Evolutionary conservation across 2,113 vertebrate species (phyloP).

Genomic region (Crotalus helleri): DNA sequence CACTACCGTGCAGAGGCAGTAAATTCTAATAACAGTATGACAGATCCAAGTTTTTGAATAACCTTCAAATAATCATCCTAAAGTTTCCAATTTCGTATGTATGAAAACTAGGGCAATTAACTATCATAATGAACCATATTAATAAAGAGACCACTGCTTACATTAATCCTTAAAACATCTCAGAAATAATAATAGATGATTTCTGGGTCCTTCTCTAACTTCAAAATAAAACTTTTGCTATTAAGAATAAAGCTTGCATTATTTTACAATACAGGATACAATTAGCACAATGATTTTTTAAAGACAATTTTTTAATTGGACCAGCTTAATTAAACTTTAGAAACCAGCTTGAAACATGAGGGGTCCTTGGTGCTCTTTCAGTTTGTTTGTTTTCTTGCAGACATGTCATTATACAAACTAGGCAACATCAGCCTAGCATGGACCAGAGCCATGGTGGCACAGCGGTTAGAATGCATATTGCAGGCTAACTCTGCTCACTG

Average conservation of each 20-base stretch:
- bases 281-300: not conserved
- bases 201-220: not conserved
- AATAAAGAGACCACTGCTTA: not conserved
- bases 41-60: not conserved
- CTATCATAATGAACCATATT: not conserved
- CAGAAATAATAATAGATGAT: not conserved
- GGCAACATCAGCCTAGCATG: not conserved
- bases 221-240: not conserved
- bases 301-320: not conserved
- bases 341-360: not conserved
- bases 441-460: not conserved
- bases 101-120: not conserved
- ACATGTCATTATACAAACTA: not conserved
- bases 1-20: not conserved
- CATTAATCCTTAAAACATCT: not conserved
- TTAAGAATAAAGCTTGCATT: not conserved
- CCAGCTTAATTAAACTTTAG: not conserved
- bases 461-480: not conserved
- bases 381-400: not conserved
- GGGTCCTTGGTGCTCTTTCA: not conserved
- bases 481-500: not conserved
- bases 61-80: not conserved
- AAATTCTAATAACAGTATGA: not conserved
- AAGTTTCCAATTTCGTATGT: not conserved
- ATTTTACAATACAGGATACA: not conserved